Base-by-base conservation (phyloP, 2,888 invertebrate genomes). In the Apocheima hispidaria region DNA sequence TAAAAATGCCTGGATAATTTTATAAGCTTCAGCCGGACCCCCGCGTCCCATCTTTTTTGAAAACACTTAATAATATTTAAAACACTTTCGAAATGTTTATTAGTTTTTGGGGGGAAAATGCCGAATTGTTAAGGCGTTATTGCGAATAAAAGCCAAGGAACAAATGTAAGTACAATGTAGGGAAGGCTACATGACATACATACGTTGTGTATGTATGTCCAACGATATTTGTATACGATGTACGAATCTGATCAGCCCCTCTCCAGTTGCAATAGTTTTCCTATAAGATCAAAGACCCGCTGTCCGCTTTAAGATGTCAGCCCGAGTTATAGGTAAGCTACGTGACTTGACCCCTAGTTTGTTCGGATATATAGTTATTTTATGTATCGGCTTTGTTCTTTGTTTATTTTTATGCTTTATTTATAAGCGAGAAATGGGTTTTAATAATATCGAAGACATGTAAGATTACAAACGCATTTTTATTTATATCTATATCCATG, bases 271-370 rank as follows among this genome's bases (percentile, higher is more conserved):
- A 50, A 40, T 63, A 65, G 65, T 67, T 65, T 81, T 74, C 74
- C 76, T 76, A 76, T 77, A 78, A 86, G 87, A 88, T 88, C 89
- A 88, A 87, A 87, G 84, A 86, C 84, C 84, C 70, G 82, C 87
- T 85, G 74, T 70, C 76, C 76, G 77, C 82, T 87, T 81, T 79
- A 82, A 84, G 80, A 83, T 82, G 90, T 90, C 90, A 87, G 82
- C 73, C 71, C 80, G 80, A 88, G 83, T 88, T 89, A 88, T 80
- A 72, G 78, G 72, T 75, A 56, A 72, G 67, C 68, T 81, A 87
- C 89, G 88, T 88, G 90, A 85, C 86, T 78, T 79, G 83, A 78
- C 82, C 82, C 74, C 65, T 61, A 61, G 72, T 68, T 73, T 70
- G 59, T 66, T 63, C 65, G 51, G 58, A 66, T 64, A 66, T 75